These are phyloP conservation scores for Coecobrya sp. DNA, from an alignment of 2,888 invertebrate genomes.

Conservation along the genomic window DNA sequence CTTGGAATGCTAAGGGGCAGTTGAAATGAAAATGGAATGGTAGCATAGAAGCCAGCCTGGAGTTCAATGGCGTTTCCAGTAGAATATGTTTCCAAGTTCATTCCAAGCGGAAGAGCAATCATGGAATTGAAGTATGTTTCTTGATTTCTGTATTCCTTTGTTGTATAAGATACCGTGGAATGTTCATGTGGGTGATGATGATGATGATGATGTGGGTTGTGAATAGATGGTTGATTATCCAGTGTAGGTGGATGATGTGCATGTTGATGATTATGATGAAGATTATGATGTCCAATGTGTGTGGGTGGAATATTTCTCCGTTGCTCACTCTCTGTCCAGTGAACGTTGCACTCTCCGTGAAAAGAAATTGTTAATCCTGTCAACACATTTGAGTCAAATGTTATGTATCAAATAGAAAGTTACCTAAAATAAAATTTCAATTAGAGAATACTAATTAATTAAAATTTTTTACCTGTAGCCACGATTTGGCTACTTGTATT, in stretches of 20 bases:
- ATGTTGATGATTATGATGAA: too few relatives aligned
- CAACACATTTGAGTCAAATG: not conserved
- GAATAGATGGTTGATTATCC: not conserved
- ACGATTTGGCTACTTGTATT: conserved; percentile 25
- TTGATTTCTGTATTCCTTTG: conserved; percentile 42
- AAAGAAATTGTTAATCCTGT: conserved; percentile 34
- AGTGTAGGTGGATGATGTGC: too few relatives aligned
- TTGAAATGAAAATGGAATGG: conserved; percentile 54
- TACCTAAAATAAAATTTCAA: not conserved
- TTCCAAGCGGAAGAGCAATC: conserved; percentile 17
- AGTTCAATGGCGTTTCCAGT: conserved; percentile 12
- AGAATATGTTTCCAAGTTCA: not conserved
- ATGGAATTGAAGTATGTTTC: conserved; percentile 49
- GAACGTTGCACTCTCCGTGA: conserved; percentile 51
- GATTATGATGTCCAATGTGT: too few relatives aligned
- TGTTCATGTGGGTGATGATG: not conserved
- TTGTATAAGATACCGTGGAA: not conserved
- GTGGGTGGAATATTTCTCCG: not conserved
- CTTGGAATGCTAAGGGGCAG: conserved; percentile 37
- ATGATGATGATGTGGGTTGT: not conserved
- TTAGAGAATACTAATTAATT: not conserved
- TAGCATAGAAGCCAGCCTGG: conserved; percentile 18
- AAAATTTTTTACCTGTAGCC: conserved; percentile 29
- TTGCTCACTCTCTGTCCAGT: conserved; percentile 11
- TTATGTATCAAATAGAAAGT: not conserved